These are phyloP conservation scores for Hipparchia sbordonii DNA, from an alignment of 2,888 invertebrate genomes.

Conservation along the genomic window DNA sequence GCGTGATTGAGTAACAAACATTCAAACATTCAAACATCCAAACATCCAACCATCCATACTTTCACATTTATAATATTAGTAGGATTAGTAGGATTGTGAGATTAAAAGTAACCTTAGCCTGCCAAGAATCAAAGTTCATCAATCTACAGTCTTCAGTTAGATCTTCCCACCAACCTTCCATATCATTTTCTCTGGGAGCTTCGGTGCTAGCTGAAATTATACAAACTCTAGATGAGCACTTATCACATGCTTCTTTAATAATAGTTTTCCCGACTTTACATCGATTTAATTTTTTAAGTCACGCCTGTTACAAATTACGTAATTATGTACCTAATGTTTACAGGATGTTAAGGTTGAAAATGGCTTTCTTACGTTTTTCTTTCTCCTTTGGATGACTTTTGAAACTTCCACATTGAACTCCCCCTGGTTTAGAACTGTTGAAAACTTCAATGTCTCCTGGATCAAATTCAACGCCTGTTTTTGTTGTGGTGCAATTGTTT, in stretches of 20 bases:
- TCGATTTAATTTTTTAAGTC: not conserved
- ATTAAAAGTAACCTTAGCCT: conserved; percentile 74
- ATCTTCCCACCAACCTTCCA: conserved; percentile 88
- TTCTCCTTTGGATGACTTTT: conserved; percentile 75
- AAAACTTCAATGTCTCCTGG: conserved; percentile 66
- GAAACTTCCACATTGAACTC: conserved; percentile 63
- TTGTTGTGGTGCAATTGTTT: conserved; percentile 57
- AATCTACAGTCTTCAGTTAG: conserved; percentile 87
- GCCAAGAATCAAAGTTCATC: conserved; percentile 84
- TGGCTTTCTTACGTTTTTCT: conserved; percentile 61
- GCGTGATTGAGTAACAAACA: too few relatives aligned
- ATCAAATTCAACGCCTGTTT: conserved; percentile 57
- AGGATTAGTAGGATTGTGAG: too few relatives aligned
- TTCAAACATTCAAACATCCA: too few relatives aligned
- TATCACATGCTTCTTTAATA: too few relatives aligned
- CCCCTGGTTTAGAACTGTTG: conserved; percentile 60
- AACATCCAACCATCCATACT: too few relatives aligned
- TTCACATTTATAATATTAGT: too few relatives aligned
- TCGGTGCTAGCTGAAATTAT: conserved; percentile 49
- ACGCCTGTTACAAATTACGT: not conserved
- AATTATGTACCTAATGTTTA: not conserved
- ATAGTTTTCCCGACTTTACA: not conserved
- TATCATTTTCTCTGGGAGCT: conserved; percentile 70
- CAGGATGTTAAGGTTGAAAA: too few relatives aligned
- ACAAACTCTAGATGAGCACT: too few relatives aligned